Base-by-base conservation (phyloP, 2,113 vertebrate genomes). In the Lycaon pictus region DNA sequence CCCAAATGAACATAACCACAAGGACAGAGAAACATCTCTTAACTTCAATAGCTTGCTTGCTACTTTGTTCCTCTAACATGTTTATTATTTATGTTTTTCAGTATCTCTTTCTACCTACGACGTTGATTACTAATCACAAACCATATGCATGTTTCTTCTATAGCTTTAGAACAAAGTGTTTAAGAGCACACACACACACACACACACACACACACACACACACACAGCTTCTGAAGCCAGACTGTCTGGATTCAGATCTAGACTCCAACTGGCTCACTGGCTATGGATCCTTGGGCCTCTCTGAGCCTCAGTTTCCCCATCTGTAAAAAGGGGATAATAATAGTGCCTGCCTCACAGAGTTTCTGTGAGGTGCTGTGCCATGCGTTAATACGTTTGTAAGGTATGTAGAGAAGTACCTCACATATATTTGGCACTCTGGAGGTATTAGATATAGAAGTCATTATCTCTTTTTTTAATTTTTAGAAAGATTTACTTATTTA, bases 81-180 rank as follows among this genome's bases (percentile, higher is more conserved):
- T 76, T 87, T 74, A 90, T 90, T 74, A 90, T 90, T 96, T 16
- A 37, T 65, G 29, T 62, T 43, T 91, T 94, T 67, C 27, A 65
- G 37, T 87, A 51, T 92, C 35, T 88, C 51, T 96, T 82, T 12
- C 32, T 86, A 92, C 76, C 22, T 80, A 77, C 65, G 82, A 86
- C 15, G 81, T 85, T 80, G 93, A 58, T 22, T 83, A 51, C 35
- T 65, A 62, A 23, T 84, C 71, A 80, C 12, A 83, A 90, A 63
- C 32, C 65, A 0, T 56, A 85, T 48, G 7, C 13, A 53, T 56
- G 5, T 69, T 84, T 81, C 22, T 92, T 88, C 58, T 79, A 35
- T 60, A 84, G 51, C 37, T 76, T 80, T 80, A 84, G 9, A 65
- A 76, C 20, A 94, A 80, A 84, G 5, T 20, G 10, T 17, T 83